Evolutionary conservation across 2,797 vertebrate species (phyloP).

Genomic region (Dromococcyx pavoninus): DNA sequence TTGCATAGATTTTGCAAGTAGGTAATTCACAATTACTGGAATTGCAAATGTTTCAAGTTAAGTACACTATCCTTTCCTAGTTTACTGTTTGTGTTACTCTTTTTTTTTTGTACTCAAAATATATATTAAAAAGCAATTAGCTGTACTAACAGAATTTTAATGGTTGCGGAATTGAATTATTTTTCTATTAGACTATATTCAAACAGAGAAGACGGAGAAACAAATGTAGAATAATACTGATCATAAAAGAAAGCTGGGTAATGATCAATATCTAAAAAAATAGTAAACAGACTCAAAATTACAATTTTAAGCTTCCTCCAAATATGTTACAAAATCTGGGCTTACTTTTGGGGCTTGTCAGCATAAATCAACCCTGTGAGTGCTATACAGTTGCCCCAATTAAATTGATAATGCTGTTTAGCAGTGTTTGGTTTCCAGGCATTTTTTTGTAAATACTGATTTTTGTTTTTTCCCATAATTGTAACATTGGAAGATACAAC

Average conservation of each 20-base stretch:
- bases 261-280: not conserved
- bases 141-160: not conserved
- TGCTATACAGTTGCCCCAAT: not conserved
- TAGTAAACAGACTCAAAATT: not conserved
- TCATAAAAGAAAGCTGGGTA: not conserved
- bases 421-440: not conserved
- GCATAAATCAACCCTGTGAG: not conserved
- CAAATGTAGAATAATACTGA: not conserved
- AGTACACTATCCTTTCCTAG: not conserved
- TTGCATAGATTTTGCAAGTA: not conserved
- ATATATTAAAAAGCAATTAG: not conserved
- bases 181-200: not conserved
- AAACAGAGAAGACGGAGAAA: not conserved
- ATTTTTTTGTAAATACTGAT: not conserved
- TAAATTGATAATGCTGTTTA: not conserved
- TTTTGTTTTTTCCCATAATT: not conserved
- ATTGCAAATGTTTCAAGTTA: not conserved
- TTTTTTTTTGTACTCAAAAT: slow-evolving; percentile 10
- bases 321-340: not conserved
- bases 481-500: not conserved
- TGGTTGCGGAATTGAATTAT: not conserved
- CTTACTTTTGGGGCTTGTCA: not conserved
- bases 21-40: not conserved
- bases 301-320: not conserved
- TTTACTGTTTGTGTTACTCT: not conserved